A percentile compares a stretch with the other conserved stretches of the same genome.
Conservation (phyloP, 2,797 vertebrate species). For the Myotis findleyi region DNA sequence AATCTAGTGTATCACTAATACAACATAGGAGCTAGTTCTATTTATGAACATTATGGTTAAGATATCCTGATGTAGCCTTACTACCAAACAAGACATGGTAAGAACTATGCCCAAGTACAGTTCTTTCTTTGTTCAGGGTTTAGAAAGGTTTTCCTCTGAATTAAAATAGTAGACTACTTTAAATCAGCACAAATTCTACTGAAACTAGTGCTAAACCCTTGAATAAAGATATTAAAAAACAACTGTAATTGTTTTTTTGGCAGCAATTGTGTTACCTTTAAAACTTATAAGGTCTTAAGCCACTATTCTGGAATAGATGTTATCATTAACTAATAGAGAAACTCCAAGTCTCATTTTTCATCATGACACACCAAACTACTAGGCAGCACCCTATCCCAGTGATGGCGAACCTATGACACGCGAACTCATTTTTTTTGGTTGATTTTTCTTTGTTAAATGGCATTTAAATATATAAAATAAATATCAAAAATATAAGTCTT, state of each 20-base stretch:
- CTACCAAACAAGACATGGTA: background rate
- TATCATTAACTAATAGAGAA: constrained; percentile 35
- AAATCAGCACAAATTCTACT: constrained; percentile 31
- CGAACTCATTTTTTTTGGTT: no score
- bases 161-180: constrained; percentile 35
- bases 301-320: constrained; percentile 24
- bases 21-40: constrained; percentile 21
- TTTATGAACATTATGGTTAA: constrained; percentile 17
- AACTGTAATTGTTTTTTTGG: background rate
- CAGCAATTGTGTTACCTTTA: constrained; percentile 45
- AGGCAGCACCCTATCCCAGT: background rate
- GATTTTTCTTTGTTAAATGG: no score
- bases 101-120: constrained; percentile 17
- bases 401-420: no score
- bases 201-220: constrained; percentile 28
- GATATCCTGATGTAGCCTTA: background rate
- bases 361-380: constrained; percentile 12
- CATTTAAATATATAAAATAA: no score
- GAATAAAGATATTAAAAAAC: background rate
- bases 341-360: constrained; percentile 3
- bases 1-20: constrained; percentile 25
- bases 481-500: no score
- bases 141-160: constrained; percentile 48
- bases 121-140: constrained; percentile 23
- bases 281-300: background rate